These are phyloP conservation scores for Leucophenga montana DNA, from an alignment of 2,888 invertebrate species.

Conservation along the genomic window DNA sequence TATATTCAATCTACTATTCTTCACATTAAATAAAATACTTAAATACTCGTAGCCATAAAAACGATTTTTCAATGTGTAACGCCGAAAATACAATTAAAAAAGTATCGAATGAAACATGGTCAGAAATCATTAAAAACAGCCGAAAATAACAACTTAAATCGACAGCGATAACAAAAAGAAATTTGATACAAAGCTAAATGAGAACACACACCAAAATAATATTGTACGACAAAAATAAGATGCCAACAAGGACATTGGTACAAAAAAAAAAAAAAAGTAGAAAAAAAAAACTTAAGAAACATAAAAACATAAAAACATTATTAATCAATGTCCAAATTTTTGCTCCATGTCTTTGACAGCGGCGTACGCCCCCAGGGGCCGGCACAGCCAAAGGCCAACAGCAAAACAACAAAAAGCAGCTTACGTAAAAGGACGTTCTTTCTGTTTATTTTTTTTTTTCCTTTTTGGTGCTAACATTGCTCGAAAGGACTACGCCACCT, in stretches of 20 bases:
- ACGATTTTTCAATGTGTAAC: conserved; percentile 21
- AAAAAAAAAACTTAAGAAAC: conserved; percentile 43
- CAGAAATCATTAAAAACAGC: conserved; percentile 20
- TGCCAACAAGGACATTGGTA: conserved; percentile 42
- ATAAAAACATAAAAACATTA: conserved; percentile 58
- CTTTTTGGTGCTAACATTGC: not conserved
- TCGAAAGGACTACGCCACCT: not conserved
- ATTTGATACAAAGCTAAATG: conserved; percentile 15
- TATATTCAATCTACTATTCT: too few species aligned
- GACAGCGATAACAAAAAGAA: not conserved
- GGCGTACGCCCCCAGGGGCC: conserved; percentile 50
- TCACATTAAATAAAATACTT: too few species aligned
- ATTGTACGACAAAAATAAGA: not conserved
- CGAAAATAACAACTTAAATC: conserved; percentile 18
- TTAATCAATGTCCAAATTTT: conserved; percentile 66
- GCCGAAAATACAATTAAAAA: conserved; percentile 16
- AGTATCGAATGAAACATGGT: not conserved
- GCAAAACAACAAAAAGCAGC: conserved; percentile 51
- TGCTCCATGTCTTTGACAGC: conserved; percentile 53
- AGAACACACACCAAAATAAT: conserved; percentile 35
- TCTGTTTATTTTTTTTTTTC: not conserved
- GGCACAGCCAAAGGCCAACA: conserved; percentile 16
- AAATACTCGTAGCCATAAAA: not conserved
- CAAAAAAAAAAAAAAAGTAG: conserved; percentile 37
- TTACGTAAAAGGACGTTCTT: conserved; percentile 43